Conservation (phyloP, 2,113 vertebrate genomes). For the Platysteira castanea region DNA sequence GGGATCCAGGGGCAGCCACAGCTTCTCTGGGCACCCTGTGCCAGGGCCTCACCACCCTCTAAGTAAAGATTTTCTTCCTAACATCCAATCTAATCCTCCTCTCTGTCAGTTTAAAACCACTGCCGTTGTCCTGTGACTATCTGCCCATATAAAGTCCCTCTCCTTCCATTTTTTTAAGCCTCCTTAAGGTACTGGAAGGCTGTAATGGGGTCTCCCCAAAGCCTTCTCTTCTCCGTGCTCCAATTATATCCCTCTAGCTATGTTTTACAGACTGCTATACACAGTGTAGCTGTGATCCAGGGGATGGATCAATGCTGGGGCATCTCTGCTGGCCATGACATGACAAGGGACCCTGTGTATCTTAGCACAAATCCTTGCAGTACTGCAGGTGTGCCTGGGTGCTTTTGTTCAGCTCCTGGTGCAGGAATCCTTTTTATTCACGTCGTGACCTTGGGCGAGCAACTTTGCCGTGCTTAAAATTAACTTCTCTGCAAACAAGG, state of each 20-base stretch:
- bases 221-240: background rate
- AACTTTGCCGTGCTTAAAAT: background rate
- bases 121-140: background rate
- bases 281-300: fast-evolving
- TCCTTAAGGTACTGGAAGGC: background rate
- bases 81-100: background rate
- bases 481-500: background rate
- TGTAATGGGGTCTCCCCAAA: background rate
- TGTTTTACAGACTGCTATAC: fast-evolving
- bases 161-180: background rate
- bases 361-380: background rate
- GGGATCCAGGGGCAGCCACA: background rate
- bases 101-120: background rate
- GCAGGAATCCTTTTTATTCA: background rate
- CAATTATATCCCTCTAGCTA: background rate
- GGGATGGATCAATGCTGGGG: background rate
- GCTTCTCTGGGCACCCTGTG: background rate
- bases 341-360: background rate
- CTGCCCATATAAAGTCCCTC: background rate
- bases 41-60: background rate
- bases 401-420: conserved; percentile 7
- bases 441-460: background rate
- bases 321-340: background rate
- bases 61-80: background rate
- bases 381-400: background rate